phyloP scores from a whole-genome alignment of 2,113 vertebrate species.

The Ictalurus furcatus region DNA sequence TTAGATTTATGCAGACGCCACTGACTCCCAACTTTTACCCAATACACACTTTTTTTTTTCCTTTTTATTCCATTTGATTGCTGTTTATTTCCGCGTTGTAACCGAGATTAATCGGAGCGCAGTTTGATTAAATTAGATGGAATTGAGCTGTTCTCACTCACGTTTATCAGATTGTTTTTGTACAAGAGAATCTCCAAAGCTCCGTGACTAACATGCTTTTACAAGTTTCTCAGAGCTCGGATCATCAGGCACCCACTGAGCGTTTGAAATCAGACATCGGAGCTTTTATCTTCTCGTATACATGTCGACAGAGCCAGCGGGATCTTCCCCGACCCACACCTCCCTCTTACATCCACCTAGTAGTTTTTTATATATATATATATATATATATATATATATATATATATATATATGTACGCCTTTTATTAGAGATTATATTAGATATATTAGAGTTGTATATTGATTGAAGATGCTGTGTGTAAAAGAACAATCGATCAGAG shows the following conservation, averaged over 20 bases:
- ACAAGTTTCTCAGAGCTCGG: background rate
- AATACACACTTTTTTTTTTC: background rate
- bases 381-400: no score
- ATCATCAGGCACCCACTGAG: background rate
- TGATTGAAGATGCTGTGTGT: background rate
- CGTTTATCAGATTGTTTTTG: background rate
- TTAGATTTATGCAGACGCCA: background rate
- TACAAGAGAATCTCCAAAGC: background rate
- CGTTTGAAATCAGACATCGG: background rate
- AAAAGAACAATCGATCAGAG: background rate
- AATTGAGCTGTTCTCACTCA: background rate
- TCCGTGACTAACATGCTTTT: background rate
- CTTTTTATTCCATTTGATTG: background rate
- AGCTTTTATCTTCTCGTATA: background rate
- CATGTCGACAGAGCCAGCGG: background rate
- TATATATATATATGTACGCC: no score
- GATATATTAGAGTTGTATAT: background rate
- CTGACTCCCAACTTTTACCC: background rate
- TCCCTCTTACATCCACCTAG: background rate
- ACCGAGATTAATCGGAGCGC: background rate
- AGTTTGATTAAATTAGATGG: background rate
- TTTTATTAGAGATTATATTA: background rate
- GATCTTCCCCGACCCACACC: background rate
- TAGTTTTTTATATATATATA: no score
- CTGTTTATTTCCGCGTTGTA: background rate